Evolutionary conservation across 1,140 invertebrate genomes (phyloP).

Genomic region (Drosophila rhopaloa): DNA sequence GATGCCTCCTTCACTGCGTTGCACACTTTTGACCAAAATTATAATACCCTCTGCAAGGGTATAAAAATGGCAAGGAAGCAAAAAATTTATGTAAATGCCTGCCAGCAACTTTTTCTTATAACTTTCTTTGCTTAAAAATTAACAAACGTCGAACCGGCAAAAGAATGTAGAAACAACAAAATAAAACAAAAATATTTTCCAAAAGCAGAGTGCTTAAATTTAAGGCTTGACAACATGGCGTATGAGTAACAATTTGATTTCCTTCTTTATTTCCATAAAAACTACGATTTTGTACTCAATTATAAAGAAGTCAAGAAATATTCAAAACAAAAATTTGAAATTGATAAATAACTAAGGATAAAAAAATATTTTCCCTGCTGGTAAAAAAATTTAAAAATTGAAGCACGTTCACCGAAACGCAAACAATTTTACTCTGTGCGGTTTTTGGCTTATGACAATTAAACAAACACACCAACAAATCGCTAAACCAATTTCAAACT

Average conservation of each 20-base stretch:
- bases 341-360: constrained; percentile 3
- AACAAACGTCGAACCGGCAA: constrained; percentile 47
- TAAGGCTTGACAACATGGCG: constrained; percentile 12
- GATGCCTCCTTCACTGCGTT: too few species aligned
- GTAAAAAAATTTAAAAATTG: constrained; percentile 29
- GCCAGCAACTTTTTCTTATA: constrained; percentile 47
- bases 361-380: neutral
- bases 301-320: constrained; percentile 6
- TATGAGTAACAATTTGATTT: constrained; percentile 9
- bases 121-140: constrained; percentile 64
- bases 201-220: neutral
- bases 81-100: constrained; percentile 61
- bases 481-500: constrained; percentile 48
- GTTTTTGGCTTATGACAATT: constrained; percentile 63
- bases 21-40: too few species aligned
- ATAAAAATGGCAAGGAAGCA: constrained; percentile 15
- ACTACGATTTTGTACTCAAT: constrained; percentile 19
- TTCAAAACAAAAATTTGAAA: neutral
- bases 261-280: constrained; percentile 18
- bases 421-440: constrained; percentile 45
- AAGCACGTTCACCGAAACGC: constrained; percentile 27
- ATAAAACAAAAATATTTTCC: neutral
- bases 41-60: too few species aligned
- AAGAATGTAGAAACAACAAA: constrained; percentile 11
- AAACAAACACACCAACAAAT: constrained; percentile 41